Base-by-base conservation (phyloP, 2,888 invertebrate species). In the Leucophenga maculata region DNA sequence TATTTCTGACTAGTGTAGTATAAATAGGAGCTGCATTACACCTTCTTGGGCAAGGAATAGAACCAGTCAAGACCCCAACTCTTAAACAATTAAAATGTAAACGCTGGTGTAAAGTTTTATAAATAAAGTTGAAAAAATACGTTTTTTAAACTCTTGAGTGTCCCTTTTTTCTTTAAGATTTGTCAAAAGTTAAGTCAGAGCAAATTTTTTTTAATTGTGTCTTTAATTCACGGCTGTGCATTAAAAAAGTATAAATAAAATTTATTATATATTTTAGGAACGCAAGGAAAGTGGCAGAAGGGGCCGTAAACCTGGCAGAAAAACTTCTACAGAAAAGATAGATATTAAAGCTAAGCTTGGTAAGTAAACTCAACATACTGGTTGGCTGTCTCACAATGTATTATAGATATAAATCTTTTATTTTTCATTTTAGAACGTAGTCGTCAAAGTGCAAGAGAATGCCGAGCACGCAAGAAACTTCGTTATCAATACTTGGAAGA, bases 401-500 rank as follows among this genome's bases (percentile, higher is more conserved):
- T 14, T 3, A 18, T 16, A 26, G 8, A 18, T 6, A 22, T 55
- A 55, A 18, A n/a, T 32, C 22, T 64, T 31, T 31, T 60, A 39
- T 14, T 65, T 48, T 59, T 50, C 52, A 14, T 52, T 70, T 65
- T 88, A 96, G 98, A 98, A 90, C 92, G 98, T 74, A 98, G 98
- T 89, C 92, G 98, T 79, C 98, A 98, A 90, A 97, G 97, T 90
- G 98, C 98, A 78, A 92, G 98, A 82, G 98, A 98, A 91, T 98
- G 98, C 88, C 93, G 98, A 77, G 98, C 98, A 60, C 92, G 98
- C 67, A 98, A 98, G 90, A 98, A 98, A 88, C 91, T 98, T 74
- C 93, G 98, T 67, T 98, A 98, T 89, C 98, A 98, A 89, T 98
- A 98, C 87, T 90, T 98, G 76, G 98, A 98, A 89, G 98, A 98